Evolutionary conservation across 2,797 vertebrate species (phyloP).

Genomic region (Florisuga fusca): DNA sequence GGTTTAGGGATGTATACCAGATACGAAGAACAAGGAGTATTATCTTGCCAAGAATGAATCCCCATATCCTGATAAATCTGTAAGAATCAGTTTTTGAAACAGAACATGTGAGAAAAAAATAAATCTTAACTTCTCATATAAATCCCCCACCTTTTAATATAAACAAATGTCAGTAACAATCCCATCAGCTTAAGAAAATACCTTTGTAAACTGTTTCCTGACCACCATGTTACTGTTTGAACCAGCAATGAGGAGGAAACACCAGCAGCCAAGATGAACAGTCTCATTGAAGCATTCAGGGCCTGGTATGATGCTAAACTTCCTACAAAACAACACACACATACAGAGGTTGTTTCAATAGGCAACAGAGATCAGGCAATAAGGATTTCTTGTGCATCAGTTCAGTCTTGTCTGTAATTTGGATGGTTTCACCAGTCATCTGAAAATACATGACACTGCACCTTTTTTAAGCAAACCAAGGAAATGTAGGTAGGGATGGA

Average conservation of each 20-base stretch:
- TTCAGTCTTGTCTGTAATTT: background rate
- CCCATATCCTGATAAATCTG: constrained; percentile 78
- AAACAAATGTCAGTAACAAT: background rate
- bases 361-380: background rate
- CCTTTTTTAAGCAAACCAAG: background rate
- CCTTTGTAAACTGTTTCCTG: constrained; percentile 78
- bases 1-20: constrained; percentile 79
- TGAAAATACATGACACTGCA: background rate
- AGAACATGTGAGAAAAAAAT: background rate
- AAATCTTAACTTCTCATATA: background rate
- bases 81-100: background rate
- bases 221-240: constrained; percentile 79
- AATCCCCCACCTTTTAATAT: background rate
- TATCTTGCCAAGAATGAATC: constrained; percentile 79
- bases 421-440: background rate
- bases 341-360: background rate
- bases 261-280: constrained; percentile 68
- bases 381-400: background rate
- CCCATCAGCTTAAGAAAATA: constrained; percentile 9
- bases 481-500: background rate
- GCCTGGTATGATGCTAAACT: constrained; percentile 73
- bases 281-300: constrained; percentile 67
- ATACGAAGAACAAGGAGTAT: constrained; percentile 77
- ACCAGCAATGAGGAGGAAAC: constrained; percentile 75
- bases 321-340: constrained; percentile 60